Evolutionary conservation across 2,888 invertebrate genomes (phyloP), one percentile per base, ranked within the genome.

Genomic region (Nomada flava): DNA sequence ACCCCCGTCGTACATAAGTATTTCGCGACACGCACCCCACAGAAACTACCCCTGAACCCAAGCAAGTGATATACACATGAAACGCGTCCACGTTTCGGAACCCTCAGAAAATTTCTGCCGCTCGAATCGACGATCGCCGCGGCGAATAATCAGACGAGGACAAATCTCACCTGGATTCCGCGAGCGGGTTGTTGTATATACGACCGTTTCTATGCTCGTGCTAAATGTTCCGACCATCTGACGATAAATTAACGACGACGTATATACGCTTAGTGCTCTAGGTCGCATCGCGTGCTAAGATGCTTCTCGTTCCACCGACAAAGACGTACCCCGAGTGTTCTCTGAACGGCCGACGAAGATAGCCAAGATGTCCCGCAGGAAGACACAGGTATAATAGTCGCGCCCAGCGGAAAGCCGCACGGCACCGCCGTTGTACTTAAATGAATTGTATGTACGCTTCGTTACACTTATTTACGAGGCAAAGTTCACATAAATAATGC

Each of bases 391-490:
- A 36, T 60, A 69, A 78, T 53, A 76, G 67, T 81, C 62, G 74
- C 60, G 74, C 50, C 29, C 64, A 53, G 36, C 20, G 67, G 59
- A 83, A 78, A 84, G 59, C 53, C 57, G 57, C 23, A 36, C 73
- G 62, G 50, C 20, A 55, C 55, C 2, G 11, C 67, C 76, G 78
- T 81, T 75, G 68, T 44, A 71, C 60, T 82, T 72, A 79, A 87
- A 81, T 72, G 84, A 86, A 86, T 86, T 78, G 79, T 76, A 62
- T 76, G 76, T 78, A 79, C 63, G 78, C 88, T 83, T 83, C 82
- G 85, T 87, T 85, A 89, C 82, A 87, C 63, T 84, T 88, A 86
- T 87, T 89, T 88, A 87, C 77, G 82, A 82, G 76, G 65, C 20
- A 72, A 78, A 78, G 76, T 69, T 57, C 69, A 60, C 78, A 86